Conservation (phyloP, 2,888 invertebrate species). For the Sinohyriopsis cumingii region DNA sequence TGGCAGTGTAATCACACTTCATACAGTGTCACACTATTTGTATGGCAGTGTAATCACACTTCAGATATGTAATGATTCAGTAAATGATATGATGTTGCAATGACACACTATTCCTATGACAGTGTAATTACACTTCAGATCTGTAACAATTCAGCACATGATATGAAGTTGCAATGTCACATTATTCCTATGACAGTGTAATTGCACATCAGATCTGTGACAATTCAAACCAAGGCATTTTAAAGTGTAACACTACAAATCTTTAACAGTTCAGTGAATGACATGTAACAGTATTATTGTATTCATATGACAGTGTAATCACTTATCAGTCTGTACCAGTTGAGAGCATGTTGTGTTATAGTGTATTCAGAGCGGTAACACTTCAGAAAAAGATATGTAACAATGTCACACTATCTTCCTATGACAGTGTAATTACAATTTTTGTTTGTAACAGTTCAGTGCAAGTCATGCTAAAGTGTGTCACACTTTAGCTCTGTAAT, state of each 20-base stretch:
- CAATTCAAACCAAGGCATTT: too few relatives aligned
- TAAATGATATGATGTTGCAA: too few relatives aligned
- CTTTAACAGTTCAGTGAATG: too few relatives aligned
- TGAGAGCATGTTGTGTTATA: background rate
- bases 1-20: background rate
- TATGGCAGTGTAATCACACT: background rate
- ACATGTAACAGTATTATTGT: background rate
- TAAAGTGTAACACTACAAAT: too few relatives aligned
- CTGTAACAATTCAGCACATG: too few relatives aligned
- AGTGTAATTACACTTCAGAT: background rate
- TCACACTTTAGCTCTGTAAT: background rate
- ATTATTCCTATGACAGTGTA: slow-evolving; percentile 85
- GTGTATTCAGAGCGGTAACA: too few relatives aligned
- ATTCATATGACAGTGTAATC: background rate
- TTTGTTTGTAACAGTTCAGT: too few relatives aligned
- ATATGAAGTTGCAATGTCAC: slow-evolving; percentile 76
- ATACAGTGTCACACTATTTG: background rate
- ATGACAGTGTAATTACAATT: too few relatives aligned
- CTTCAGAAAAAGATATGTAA: too few relatives aligned
- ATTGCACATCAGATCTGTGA: background rate
- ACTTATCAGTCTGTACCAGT: background rate
- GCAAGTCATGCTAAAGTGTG: background rate
- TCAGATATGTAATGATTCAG: background rate
- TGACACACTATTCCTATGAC: too few relatives aligned
- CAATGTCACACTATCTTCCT: too few relatives aligned